A percentile compares a stretch with the other conserved stretches of the same genome.
Conservation (phyloP, 2,888 invertebrate genomes). For the Diarsia rubi region DNA sequence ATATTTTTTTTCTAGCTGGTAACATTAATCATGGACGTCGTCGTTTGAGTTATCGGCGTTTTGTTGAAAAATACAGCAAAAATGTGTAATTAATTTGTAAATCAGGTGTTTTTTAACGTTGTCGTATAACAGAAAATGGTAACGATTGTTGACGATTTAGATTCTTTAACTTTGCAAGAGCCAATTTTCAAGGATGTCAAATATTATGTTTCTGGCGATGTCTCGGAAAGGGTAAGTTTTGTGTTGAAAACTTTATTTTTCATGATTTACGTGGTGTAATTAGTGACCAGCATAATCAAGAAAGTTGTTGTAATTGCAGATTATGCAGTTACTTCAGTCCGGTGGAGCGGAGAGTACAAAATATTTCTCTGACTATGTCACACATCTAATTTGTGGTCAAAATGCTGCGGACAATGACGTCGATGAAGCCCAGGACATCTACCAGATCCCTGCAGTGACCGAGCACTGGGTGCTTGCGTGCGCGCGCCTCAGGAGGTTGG, state of each 20-base stretch:
- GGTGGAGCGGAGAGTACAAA: slow-evolving; percentile 97
- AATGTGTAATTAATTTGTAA: slow-evolving; percentile 81
- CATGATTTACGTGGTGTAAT: slow-evolving; percentile 72
- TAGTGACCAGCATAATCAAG: slow-evolving; percentile 56
- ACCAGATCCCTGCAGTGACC: slow-evolving; percentile 97
- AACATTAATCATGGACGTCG: slow-evolving; percentile 86
- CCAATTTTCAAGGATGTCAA: slow-evolving; percentile 95
- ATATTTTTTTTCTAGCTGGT: slow-evolving; percentile 54
- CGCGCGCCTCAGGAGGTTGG: slow-evolving; percentile 91
- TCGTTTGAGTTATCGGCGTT: slow-evolving; percentile 79
- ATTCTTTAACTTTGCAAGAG: slow-evolving; percentile 89
- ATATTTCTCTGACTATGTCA: slow-evolving; percentile 97
- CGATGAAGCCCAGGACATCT: slow-evolving; percentile 97
- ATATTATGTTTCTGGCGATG: slow-evolving; percentile 95
- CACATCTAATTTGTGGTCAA: slow-evolving; percentile 97
- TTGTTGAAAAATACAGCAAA: slow-evolving; percentile 76
- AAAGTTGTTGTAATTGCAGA: slow-evolving; percentile 89
- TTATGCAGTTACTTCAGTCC: slow-evolving; percentile 94
- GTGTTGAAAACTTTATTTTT: slow-evolving; percentile 75
- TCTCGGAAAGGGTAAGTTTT: slow-evolving; percentile 93
- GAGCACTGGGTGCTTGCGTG: slow-evolving; percentile 96
- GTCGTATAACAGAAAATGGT: slow-evolving; percentile 86
- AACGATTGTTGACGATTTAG: slow-evolving; percentile 90
- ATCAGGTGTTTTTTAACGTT: slow-evolving; percentile 68
- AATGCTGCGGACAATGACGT: slow-evolving; percentile 96